phyloP scores from a whole-genome alignment of 2,113 vertebrate genomes.

The Abramis brama region DNA sequence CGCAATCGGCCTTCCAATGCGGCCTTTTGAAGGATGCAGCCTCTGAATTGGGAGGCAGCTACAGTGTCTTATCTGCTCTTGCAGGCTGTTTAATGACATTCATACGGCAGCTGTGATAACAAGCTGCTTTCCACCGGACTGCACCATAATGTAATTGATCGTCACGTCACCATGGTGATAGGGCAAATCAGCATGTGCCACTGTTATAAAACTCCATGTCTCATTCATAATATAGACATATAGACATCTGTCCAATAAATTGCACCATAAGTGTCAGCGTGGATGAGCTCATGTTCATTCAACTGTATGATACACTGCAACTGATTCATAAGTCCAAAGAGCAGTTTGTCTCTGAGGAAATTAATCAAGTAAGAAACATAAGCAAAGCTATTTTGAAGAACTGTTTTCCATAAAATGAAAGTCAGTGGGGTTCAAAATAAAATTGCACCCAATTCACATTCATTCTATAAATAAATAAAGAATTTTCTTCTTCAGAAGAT shows the following conservation, averaged over 20 bases:
- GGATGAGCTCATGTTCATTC: not conserved
- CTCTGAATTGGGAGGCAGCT: no score
- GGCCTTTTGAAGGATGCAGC: no score
- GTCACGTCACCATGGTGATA: slow-evolving; percentile 5
- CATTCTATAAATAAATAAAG: not conserved
- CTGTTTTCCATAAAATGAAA: not conserved
- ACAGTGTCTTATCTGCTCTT: slow-evolving; percentile 4
- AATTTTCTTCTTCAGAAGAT: not conserved
- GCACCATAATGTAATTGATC: not conserved
- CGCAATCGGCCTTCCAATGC: no score
- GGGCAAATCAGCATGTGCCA: not conserved
- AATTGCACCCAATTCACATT: not conserved
- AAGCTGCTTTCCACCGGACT: not conserved
- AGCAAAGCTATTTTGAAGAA: not conserved
- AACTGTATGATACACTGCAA: not conserved
- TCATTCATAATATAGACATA: slow-evolving; percentile 7
- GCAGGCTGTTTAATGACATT: slow-evolving; percentile 1
- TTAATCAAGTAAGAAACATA: not conserved
- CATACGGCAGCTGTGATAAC: slow-evolving; percentile 10
- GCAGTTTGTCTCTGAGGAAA: not conserved
- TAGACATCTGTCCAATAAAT: slow-evolving; percentile 6
- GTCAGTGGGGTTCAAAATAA: not conserved
- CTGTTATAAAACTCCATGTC: not conserved
- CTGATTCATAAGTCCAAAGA: slow-evolving; percentile 6
- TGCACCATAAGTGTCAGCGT: slow-evolving; percentile 1